phyloP scores from a whole-genome alignment of 2,797 vertebrate species.

The Anniella stebbinsi region DNA sequence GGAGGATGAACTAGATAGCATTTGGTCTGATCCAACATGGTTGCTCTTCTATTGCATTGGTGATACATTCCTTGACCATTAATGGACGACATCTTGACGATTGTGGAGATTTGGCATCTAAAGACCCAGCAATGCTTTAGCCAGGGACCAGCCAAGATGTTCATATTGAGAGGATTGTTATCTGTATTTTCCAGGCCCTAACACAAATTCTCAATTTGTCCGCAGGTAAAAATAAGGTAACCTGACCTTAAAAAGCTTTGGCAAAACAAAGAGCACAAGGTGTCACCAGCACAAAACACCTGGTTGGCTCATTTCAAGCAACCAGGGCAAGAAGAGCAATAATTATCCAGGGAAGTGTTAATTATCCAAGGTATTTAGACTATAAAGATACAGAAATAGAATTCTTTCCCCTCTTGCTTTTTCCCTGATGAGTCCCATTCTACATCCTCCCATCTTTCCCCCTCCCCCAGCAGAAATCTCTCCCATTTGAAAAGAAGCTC shows the following conservation, averaged over 20 bases:
- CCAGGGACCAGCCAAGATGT: no score
- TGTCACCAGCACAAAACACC: slow-evolving; percentile 14
- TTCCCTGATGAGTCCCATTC: neutral
- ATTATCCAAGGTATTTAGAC: slow-evolving; percentile 26
- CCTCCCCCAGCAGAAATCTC: neutral
- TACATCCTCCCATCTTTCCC: no score
- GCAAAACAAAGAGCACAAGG: neutral
- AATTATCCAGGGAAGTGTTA: slow-evolving; percentile 18
- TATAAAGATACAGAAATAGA: neutral
- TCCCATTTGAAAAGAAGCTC: neutral
- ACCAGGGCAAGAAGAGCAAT: neutral
- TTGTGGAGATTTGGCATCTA: no score
- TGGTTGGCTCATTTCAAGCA: slow-evolving; percentile 13
- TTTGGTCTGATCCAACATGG: no score
- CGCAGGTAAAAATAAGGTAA: neutral
- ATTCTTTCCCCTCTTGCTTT: neutral
- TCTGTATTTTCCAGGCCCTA: neutral
- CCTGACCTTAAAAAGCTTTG: neutral
- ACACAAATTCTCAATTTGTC: neutral
- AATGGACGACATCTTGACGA: neutral
- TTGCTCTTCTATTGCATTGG: no score
- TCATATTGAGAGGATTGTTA: neutral
- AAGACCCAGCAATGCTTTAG: neutral
- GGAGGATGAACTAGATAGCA: no score
- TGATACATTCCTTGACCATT: neutral